Base-by-base conservation (phyloP, 1,140 invertebrate species). In the Thaumetopoea pityocampa region DNA sequence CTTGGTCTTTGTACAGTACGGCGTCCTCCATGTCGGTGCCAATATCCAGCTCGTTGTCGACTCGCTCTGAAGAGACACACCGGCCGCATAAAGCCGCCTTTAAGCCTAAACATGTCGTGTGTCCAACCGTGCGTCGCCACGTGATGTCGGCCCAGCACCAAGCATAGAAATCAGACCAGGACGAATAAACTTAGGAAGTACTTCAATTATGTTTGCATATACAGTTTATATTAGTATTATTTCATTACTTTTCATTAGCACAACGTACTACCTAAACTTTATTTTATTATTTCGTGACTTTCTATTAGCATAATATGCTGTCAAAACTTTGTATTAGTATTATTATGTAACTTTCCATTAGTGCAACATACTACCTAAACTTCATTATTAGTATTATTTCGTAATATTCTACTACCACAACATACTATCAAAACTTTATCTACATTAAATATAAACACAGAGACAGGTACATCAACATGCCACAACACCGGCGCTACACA, bases 1-100 rank as follows among this genome's bases (percentile, higher is more conserved):
- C 88, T 77, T 94, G 92, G 47, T 94, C 93, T 86, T 92, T 90
- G 76, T 92, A 93, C 43, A 95, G 89, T 44, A 95, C 90, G 15
- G 93, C 93, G 83, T 96, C 94, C 33, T 92, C 92, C 44, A 95
- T 87, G 80, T 95, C 93, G 26, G 87, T 87, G 32, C 88, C 87
- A 54, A 91, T 80, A 63, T 91, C 90, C 52, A 89, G 74, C 59
- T 89, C 88, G 70, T 88, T 88, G 76, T 88, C 87, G 19, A 85
- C 83, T 33, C 88, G 86, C 56, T 89, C 88, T 89, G 88, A 85
- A 78, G 88, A 89, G 73, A 89, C 88, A 88, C 88, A 89, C 81
- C 87, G 88, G 81, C 87, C 85, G 61, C 85, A 86, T 47, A 86
- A 58, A 71, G 85, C 85, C 67, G 85, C 85, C 51, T 86, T 86